Evolutionary conservation across 1,140 invertebrate species (phyloP).

Genomic region (Pomacea maculata): DNA sequence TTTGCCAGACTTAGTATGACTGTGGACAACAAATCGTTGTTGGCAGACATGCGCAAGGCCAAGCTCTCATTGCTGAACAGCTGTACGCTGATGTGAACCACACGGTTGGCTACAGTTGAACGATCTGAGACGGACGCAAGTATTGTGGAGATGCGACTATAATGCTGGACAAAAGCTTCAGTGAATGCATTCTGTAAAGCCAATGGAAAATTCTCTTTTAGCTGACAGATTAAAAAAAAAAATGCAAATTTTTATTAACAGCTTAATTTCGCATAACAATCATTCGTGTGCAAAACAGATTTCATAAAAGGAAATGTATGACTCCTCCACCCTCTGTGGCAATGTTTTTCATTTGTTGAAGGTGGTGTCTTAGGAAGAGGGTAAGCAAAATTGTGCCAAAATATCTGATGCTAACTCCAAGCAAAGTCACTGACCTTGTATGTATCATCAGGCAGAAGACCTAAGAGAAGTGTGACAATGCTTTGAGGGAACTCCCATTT

Average conservation of each 20-base stretch:
- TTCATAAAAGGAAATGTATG: too few species aligned
- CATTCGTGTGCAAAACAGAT: too few species aligned
- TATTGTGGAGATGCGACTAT: constrained; percentile 91
- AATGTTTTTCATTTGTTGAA: too few species aligned
- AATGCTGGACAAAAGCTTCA: constrained; percentile 93
- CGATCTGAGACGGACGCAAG: constrained; percentile 82
- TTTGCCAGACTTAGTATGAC: constrained; percentile 93
- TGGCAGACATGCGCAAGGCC: constrained; percentile 88
- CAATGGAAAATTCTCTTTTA: constrained; percentile 18
- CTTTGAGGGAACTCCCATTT: constrained; percentile 98
- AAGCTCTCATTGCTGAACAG: constrained; percentile 93
- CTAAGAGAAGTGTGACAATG: constrained; percentile 92
- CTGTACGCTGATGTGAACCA: constrained; percentile 96
- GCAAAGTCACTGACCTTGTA: constrained; percentile 79
- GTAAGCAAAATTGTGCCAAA: too few species aligned
- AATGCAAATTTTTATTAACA: constrained; percentile 5
- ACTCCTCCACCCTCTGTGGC: too few species aligned
- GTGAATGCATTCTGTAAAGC: constrained; percentile 84
- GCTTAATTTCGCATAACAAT: too few species aligned
- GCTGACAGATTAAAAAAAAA: background rate
- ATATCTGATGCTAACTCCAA: too few species aligned
- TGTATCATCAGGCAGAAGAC: constrained; percentile 92
- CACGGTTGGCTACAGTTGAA: constrained; percentile 82
- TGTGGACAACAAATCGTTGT: constrained; percentile 88
- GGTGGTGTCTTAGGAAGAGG: too few species aligned